Percentiles rank a stretch among this genome's conserved stretches.
Conservation (phyloP, 2,113 vertebrate genomes). For the Nothoprocta pentlandii region DNA sequence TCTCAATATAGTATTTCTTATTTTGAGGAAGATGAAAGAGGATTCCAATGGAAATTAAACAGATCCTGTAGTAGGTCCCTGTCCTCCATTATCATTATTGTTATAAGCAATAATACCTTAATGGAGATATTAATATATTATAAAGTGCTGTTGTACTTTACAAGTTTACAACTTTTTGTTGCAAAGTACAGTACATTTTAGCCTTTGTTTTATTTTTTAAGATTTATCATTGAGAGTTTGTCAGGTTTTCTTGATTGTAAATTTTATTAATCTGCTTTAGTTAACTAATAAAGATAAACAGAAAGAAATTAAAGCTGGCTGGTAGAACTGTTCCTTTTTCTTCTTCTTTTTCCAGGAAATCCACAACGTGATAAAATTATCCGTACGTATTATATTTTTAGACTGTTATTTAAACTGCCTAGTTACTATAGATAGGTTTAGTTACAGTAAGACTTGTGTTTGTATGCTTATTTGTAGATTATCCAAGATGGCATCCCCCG, state of each 20-base stretch:
- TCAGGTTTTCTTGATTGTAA: neutral
- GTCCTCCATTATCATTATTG: neutral
- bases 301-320: neutral
- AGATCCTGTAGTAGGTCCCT: neutral
- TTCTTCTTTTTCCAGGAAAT: conserved; percentile 55
- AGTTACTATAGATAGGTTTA: neutral
- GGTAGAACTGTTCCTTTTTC: neutral
- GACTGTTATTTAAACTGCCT: neutral
- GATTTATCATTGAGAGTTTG: neutral
- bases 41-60: neutral
- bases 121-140: neutral
- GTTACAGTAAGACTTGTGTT: neutral
- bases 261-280: neutral
- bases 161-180: no score
- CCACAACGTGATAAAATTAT: conserved; percentile 26
- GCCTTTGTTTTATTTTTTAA: neutral
- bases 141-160: neutral
- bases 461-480: conserved; percentile 56
- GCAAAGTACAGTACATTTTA: neutral
- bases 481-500: neutral
- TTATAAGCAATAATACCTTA: neutral
- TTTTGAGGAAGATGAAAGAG: neutral
- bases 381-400: conserved; percentile 68
- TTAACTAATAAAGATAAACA: neutral
- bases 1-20: neutral